Evolutionary conservation across 2,888 invertebrate genomes (phyloP), one percentile per base, ranked within the genome.

Genomic region (Tineola bisselliella): DNA sequence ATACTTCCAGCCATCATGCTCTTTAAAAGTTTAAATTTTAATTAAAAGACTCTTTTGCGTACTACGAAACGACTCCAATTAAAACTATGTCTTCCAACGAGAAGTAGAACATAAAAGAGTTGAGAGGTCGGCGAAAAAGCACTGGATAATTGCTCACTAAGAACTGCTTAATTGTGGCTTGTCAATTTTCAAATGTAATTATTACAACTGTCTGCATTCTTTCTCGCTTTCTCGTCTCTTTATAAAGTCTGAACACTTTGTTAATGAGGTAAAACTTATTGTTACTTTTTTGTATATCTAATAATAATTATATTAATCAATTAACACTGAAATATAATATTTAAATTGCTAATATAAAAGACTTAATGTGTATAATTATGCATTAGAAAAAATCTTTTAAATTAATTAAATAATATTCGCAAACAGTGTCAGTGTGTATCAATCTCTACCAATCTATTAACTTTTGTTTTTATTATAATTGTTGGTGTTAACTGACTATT

Each of bases 31-130:
- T 79, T 71, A 75, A 76, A 74, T 77, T 80, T 81, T 81, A 79
- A 81, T 81, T 81, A 79, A 79, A 81, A 77, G 75, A 74, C 74
- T 74, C 77, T 52, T 78, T 79, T 76, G 77, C 77, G 75, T 77
- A 69, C 70, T 70, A 70, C 71, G 72, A 72, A 81, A 77, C 77
- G 79, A 77, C 74, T 81, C 77, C 82, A 83, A 83, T 83, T 84
- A 83, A 82, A 83, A 82, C 82, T 82, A 81, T 81, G 79, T 82
- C 83, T 82, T 82, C 74, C 69, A 66, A 68, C 68, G 71, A 69
- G 67, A 70, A 68, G 70, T 67, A 65, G 73, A 74, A 73, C 73
- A 78, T 81, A 76, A 81, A 80, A 77, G 77, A 76, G 74, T 74
- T 64, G 70, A 74, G 73, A 73, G 74, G 72, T 72, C 66, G 68